Evolutionary conservation across 2,888 invertebrate genomes (phyloP).

Genomic region (Psylliodes chrysocephalus): DNA sequence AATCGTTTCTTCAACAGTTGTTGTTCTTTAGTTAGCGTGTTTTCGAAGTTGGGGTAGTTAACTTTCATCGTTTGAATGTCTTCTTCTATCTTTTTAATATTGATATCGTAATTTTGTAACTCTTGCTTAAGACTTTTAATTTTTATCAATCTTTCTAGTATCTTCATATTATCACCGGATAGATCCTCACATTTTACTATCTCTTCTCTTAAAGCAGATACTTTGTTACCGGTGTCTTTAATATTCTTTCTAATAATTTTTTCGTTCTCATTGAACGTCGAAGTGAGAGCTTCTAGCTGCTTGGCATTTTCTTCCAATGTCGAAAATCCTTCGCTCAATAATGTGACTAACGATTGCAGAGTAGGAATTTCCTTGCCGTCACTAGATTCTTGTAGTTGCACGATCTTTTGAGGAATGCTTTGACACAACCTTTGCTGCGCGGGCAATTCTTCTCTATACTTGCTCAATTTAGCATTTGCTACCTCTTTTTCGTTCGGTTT

Average conservation of each 20-base stretch:
- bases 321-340: slow-evolving; percentile 80
- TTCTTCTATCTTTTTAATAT: slow-evolving; percentile 75
- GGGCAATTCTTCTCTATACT: slow-evolving; percentile 88
- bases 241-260: slow-evolving; percentile 76
- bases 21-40: slow-evolving; percentile 82
- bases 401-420: slow-evolving; percentile 81
- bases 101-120: slow-evolving; percentile 74
- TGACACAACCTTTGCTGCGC: slow-evolving; percentile 80
- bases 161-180: slow-evolving; percentile 86
- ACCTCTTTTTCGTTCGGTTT: slow-evolving; percentile 84
- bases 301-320: slow-evolving; percentile 78
- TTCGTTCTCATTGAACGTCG: slow-evolving; percentile 79
- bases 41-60: slow-evolving; percentile 82
- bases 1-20: slow-evolving; percentile 85
- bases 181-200: slow-evolving; percentile 91
- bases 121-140: slow-evolving; percentile 79
- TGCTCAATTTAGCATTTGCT: slow-evolving; percentile 80
- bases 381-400: slow-evolving; percentile 81
- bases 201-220: slow-evolving; percentile 81
- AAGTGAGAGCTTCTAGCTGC: slow-evolving; percentile 78
- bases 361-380: slow-evolving; percentile 77
- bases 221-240: slow-evolving; percentile 75
- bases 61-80: slow-evolving; percentile 77
- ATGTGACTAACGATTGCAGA: slow-evolving; percentile 72
- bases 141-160: slow-evolving; percentile 80